These are phyloP conservation scores for Hetaerina americana DNA, from an alignment of 1,140 invertebrate species.

Conservation along the genomic window DNA sequence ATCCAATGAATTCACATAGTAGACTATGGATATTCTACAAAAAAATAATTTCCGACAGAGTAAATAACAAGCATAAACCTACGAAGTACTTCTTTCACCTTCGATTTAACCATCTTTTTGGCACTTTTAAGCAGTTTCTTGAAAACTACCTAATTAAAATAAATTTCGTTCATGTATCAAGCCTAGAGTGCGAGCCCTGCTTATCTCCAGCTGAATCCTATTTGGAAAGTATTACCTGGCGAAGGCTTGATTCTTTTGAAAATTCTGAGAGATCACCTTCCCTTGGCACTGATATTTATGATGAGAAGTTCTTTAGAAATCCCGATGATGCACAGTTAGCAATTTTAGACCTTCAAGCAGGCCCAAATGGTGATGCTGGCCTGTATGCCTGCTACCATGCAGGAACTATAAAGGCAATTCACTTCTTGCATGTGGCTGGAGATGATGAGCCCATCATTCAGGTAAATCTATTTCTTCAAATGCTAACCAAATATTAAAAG, in stretches of 20 bases:
- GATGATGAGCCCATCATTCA: slow-evolving; percentile 19
- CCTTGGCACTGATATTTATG: neutral
- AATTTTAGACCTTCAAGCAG: neutral
- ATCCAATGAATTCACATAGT: too few species aligned
- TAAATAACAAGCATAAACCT: too few species aligned
- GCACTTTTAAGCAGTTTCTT: too few species aligned
- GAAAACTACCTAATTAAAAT: too few species aligned
- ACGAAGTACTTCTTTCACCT: too few species aligned
- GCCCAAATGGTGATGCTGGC: slow-evolving; percentile 26
- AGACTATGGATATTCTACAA: too few species aligned
- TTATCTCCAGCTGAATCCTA: slow-evolving; percentile 27
- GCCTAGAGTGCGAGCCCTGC: slow-evolving; percentile 37
- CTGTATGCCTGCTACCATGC: slow-evolving; percentile 35
- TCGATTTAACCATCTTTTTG: too few species aligned
- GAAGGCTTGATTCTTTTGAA: neutral
- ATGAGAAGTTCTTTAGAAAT: neutral
- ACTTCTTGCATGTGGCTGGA: slow-evolving; percentile 34
- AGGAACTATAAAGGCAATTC: slow-evolving; percentile 25
- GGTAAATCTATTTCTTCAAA: too few species aligned
- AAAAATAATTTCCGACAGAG: too few species aligned
- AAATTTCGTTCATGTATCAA: too few species aligned
- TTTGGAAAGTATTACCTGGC: neutral
- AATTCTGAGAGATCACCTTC: neutral
- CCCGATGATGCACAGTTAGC: neutral
- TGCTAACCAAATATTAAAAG: too few species aligned